Base-by-base conservation (phyloP, 2,797 vertebrate species). In the Aldrovandia affinis region DNA sequence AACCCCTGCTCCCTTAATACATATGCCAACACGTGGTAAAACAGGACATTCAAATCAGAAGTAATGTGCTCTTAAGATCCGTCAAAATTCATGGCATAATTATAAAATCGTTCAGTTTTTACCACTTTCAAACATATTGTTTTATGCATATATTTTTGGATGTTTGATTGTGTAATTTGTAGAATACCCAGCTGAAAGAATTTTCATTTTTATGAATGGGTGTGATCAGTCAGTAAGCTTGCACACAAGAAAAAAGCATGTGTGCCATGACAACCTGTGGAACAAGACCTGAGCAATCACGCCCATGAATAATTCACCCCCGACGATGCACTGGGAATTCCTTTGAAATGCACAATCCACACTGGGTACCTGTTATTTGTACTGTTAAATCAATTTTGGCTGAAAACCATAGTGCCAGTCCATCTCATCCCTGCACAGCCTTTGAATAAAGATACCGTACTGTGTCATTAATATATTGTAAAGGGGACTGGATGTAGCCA, bases 291-390 rank as follows among this genome's bases (percentile, higher is more conserved):
- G 36, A 30, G 68, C 15, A 42, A n/a, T 73, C 33, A 73, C 1
- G 36, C 0, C 33, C 15, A 39, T 73, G 68, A 73, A 73, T 73
- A 73, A 73, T 39, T 73, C 18, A 39, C 68, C 68, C 20, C 15
- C 4, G 18, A 39, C 39, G 68, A 73, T 22, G 68, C 68, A 6
- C 36, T 39, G 87, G 92, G 91, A 84, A 89, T 91, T 81, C 88
- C 54, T 83, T 83, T 85, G 20, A 83, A 89, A 88, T 90, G 88
- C 87, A 93, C 91, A 93, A 91, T 92, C 90, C 91, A 85, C 85
- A 85, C 84, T 82, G 44, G 61, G 1, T 18, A 15, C 68, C 68
- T 73, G 68, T 20, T 42, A 22, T 36, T 14, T 42, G 68, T 73
- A 15, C 36, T 73, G 36, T 73, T 22, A 36, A 36, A 42, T 42